phyloP scores from a whole-genome alignment of 2,888 invertebrate species.

The Drosophila sordidapex region DNA sequence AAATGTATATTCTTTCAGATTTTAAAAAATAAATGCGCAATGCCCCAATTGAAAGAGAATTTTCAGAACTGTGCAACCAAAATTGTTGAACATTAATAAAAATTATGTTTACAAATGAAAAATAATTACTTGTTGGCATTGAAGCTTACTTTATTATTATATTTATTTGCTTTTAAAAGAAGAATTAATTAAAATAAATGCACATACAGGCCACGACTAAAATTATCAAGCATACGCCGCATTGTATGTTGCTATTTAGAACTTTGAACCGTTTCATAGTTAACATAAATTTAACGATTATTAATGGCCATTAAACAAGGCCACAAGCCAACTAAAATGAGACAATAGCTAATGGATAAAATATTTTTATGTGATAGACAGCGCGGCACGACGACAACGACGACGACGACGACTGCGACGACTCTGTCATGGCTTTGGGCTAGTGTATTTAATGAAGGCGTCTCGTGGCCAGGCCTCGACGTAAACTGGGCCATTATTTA shows the following conservation, averaged over 20 bases:
- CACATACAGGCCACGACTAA: background rate
- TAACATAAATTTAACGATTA: conserved; percentile 76
- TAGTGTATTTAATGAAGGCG: conserved; percentile 46
- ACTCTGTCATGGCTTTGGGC: conserved; percentile 13
- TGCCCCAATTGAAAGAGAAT: background rate
- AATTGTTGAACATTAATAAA: background rate
- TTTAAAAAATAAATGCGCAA: background rate
- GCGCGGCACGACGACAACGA: conserved; percentile 2
- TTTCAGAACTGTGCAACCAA: background rate
- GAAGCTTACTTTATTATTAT: background rate
- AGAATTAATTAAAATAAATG: conserved; percentile 22
- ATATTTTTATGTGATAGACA: conserved; percentile 71
- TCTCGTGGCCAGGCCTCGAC: conserved; percentile 37
- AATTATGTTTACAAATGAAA: background rate
- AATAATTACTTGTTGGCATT: conserved; percentile 11
- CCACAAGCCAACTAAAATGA: conserved; percentile 50
- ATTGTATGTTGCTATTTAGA: conserved; percentile 18
- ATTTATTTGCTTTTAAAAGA: background rate
- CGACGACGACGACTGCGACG: conserved; percentile 3
- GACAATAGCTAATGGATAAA: conserved; percentile 75
- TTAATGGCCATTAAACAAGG: conserved; percentile 74
- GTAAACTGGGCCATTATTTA: conserved; percentile 73
- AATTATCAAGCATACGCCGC: conserved; percentile 56
- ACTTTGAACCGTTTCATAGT: conserved; percentile 47
- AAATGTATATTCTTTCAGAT: background rate